Base-by-base conservation (phyloP, 2,888 invertebrate species). In the Acleris emargana region DNA sequence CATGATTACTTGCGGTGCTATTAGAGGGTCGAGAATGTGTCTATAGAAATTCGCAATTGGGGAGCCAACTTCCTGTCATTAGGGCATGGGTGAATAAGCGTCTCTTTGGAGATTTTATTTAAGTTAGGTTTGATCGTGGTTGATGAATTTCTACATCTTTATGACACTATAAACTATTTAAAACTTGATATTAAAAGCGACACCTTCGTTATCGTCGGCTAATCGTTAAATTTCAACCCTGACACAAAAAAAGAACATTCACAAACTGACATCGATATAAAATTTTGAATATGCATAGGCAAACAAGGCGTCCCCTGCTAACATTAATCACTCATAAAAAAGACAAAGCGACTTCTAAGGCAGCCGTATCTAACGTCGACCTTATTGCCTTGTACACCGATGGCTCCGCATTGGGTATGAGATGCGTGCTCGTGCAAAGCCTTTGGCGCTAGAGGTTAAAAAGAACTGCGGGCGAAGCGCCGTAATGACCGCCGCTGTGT, bases 291-390 rank as follows among this genome's bases (percentile, higher is more conserved):
- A 88, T 86, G 82, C 82, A 88, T 85, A 76, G 76, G 76, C 79
- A 78, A 80, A 79, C 74, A 77, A 76, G 79, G 80, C 79, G 77
- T 71, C 77, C 76, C 78, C 76, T 73, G 72, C 75, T 70, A 75
- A 85, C 89, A 90, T 92, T 89, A 92, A 91, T 93, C 91, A 92
- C 84, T 86, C 86, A 87, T 88, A 90, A 90, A 92, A 91, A 93
- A 91, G 93, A 93, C 91, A 91, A 90, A 90, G 87, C 80, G 76
- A 83, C 80, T 80, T 79, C 79, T 77, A 74, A 76, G 72, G 73
- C 76, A 75, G 76, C 76, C 76, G 74, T 91, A 90, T 91, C 90
- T 90, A 82, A 76, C 84, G 87, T 89, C 88, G 78, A 77, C 81
- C 79, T 81, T 77, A 81, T 52, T 51, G 61, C 51, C 51, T 17